Evolutionary conservation across 2,113 vertebrate species (phyloP).

Genomic region (Neodontobutis hainanensis): DNA sequence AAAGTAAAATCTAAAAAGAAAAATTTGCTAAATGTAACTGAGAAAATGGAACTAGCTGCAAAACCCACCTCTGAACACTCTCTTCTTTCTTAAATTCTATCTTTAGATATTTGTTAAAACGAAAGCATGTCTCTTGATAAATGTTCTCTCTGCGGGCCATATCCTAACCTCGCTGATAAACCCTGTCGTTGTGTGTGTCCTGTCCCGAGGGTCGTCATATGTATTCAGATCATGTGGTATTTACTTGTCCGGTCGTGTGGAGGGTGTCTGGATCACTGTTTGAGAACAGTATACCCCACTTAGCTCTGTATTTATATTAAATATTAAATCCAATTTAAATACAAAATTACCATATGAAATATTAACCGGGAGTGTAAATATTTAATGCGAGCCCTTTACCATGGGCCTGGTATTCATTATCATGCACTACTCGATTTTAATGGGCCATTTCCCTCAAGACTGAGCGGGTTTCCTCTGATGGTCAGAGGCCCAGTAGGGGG

Average conservation of each 20-base stretch:
- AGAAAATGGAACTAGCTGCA: no score
- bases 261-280: constrained; percentile 63
- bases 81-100: no score
- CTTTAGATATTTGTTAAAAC: no score
- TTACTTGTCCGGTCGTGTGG: constrained; percentile 39
- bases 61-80: no score
- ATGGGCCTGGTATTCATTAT: constrained; percentile 71
- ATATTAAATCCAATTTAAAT: constrained; percentile 83
- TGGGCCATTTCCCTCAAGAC: constrained; percentile 54
- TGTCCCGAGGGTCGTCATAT: constrained; percentile 27
- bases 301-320: constrained; percentile 79
- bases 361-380: constrained; percentile 76
- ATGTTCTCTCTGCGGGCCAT: not conserved
- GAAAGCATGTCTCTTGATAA: no score
- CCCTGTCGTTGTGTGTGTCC: constrained; percentile 14
- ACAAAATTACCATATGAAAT: constrained; percentile 80
- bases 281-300: constrained; percentile 70
- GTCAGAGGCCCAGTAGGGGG: constrained; percentile 44
- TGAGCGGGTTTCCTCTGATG: not conserved
- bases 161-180: not conserved
- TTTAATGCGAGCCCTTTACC: constrained; percentile 80
- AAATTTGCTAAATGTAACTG: no score
- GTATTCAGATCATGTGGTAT: constrained; percentile 46
- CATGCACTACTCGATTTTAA: constrained; percentile 69
- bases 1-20: no score